Conservation (phyloP, 2,888 invertebrate species). For the Thereva nobilitata region DNA sequence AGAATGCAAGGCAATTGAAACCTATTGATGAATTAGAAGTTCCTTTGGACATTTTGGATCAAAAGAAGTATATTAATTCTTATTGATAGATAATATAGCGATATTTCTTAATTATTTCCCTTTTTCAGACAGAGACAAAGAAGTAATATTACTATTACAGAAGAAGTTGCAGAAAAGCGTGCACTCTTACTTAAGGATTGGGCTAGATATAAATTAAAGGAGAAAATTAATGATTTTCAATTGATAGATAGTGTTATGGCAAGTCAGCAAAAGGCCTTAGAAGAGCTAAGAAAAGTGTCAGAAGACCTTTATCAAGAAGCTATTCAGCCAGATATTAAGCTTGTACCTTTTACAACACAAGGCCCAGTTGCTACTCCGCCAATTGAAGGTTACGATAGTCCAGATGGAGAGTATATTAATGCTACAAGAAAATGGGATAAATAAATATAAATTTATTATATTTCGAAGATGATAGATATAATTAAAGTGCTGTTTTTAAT, state of each 20-base stretch:
- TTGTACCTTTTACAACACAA: slow-evolving; percentile 69
- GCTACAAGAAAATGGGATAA: slow-evolving; percentile 78
- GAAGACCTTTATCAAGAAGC: slow-evolving; percentile 87
- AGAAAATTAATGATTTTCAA: slow-evolving; percentile 68
- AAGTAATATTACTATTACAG: slow-evolving; percentile 58
- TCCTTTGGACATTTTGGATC: slow-evolving; percentile 67
- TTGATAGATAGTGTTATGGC: slow-evolving; percentile 70
- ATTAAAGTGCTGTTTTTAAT: neutral
- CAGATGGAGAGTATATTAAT: slow-evolving; percentile 90
- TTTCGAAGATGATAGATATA: neutral
- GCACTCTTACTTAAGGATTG: slow-evolving; percentile 74
- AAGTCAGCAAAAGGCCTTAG: slow-evolving; percentile 77
- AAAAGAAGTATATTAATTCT: slow-evolving; percentile 62
- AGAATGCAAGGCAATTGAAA: slow-evolving; percentile 80
- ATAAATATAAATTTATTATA: slow-evolving; percentile 24
- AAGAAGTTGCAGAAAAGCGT: slow-evolving; percentile 67
- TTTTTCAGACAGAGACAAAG: slow-evolving; percentile 61
- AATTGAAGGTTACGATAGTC: slow-evolving; percentile 75
- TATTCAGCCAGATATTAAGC: slow-evolving; percentile 72
- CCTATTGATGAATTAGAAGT: slow-evolving; percentile 87
- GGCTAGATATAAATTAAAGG: slow-evolving; percentile 69
- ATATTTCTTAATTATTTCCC: neutral
- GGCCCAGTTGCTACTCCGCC: slow-evolving; percentile 87
- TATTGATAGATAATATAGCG: neutral
- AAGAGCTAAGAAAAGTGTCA: slow-evolving; percentile 77